Base-by-base conservation (phyloP, 2,113 vertebrate genomes). In the Burhinus oedicnemus region DNA sequence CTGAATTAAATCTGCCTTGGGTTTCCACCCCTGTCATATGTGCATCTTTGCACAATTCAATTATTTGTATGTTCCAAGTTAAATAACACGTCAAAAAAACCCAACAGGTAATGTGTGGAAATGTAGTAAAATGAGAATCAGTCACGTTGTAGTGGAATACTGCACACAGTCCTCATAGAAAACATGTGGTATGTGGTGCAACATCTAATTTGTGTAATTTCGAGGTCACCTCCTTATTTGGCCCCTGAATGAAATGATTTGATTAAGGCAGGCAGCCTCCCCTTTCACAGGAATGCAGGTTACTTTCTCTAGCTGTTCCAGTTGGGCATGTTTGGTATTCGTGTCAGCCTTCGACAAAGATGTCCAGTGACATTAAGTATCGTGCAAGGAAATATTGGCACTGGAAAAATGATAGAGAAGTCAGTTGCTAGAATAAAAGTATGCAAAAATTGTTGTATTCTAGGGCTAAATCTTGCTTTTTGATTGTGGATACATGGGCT, bases 81-180 rank as follows among this genome's bases (percentile, higher is more conserved):
- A 97, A 98, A 93, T 82, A 95, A 94, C n/a, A 45, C 30, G 36
- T 87, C 95, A 92, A 96, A 86, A 93, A 70, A 23, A 0, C 0
- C 8, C 19, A 22, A 69, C 18, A 85, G 34, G n/a, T 94, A 83
- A 95, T 93, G 51, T 0, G 2, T 95, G 84, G 96, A 97, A 97
- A 93, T 95, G 87, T 69, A 96, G 87, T 92, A 97, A 97, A 97
- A 94, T 74, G 84, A 87, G 89, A 97, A 96, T 96, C 75, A 91
- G 72, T 95, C 75, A 74, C 94, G 96, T 96, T 93, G 76, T 93
- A 93, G 87, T 86, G 94, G 92, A 96, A 95, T 97, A 92, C 83
- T 97, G 79, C 80, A 87, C 94, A 95, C 72, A 85, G 69, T 89
- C 83, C 87, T 96, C 87, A 95, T 20, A 96, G 93, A 96, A 97